Percentiles rank a stretch among this genome's conserved stretches.
Evolutionary conservation across 2,888 invertebrate genomes (phyloP).

Genomic region (Coremacera marginata): DNA sequence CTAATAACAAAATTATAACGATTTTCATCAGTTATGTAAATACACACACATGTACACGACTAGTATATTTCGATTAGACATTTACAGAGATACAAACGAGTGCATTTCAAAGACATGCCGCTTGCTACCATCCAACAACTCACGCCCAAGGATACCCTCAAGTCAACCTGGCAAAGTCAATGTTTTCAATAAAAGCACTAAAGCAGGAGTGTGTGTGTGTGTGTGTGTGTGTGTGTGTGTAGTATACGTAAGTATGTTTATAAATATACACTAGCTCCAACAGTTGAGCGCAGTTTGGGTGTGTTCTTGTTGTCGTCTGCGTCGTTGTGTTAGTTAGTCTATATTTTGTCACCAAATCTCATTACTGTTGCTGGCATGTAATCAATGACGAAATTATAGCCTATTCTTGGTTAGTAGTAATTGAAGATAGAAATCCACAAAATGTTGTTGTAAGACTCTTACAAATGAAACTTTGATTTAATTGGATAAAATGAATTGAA

Average conservation of each 20-base stretch:
- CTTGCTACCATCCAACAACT: neutral
- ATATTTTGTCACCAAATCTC: slow-evolving; percentile 11
- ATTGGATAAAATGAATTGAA: slow-evolving; percentile 9
- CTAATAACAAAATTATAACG: too few relatives aligned
- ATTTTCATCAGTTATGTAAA: neutral
- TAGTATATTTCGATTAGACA: too few relatives aligned
- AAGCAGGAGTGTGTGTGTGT: neutral
- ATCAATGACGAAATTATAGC: neutral
- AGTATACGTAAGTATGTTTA: too few relatives aligned
- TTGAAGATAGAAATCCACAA: neutral
- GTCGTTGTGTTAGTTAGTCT: neutral
- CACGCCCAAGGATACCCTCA: neutral
- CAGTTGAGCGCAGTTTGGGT: too few relatives aligned
- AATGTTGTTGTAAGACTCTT: neutral
- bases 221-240: too few relatives aligned
- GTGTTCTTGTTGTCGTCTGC: neutral
- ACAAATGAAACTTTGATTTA: slow-evolving; percentile 17
- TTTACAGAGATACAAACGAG: neutral
- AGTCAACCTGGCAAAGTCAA: slow-evolving; percentile 3
- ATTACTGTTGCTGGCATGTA: neutral
- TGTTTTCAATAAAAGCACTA: slow-evolving; percentile 8
- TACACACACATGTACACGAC: neutral
- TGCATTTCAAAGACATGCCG: neutral
- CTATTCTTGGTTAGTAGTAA: neutral
- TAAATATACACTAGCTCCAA: too few relatives aligned